Evolutionary conservation across 2,888 invertebrate genomes (phyloP), one percentile per base, ranked within the genome.

Genomic region (Oscheius sp.): DNA sequence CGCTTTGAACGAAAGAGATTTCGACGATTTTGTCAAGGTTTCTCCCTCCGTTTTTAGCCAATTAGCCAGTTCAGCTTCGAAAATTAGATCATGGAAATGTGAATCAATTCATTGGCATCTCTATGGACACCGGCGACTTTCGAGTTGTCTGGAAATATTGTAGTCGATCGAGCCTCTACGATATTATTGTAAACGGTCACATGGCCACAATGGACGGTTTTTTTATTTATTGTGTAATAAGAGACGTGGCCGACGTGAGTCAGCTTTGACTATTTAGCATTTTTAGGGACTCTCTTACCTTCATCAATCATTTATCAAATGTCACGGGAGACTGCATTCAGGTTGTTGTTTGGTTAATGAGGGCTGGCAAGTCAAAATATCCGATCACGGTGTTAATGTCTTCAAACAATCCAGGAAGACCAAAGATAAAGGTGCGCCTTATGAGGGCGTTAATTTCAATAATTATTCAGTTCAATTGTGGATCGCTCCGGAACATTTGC

Each of bases 71-170:
- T 65, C 37, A 83, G 76, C 45, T 85, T 64, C 67, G 83, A 8
- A 77, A 82, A 48, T 57, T 85, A 57, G 83, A 85, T n/a, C 80
- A 85, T 70, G 82, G 79, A 31, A 85, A 85, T 69, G 45, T 82
- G 10, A 84, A 85, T 71, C 75, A 78, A 37, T 86, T 85, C 55
- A 67, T 84, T 31, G 85, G 85, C 1, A 17, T 85, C 34, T 83
- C 81, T 25, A 73, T 83, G 31, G 85, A 85, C 48, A 78, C 71
- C 1, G 76, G 79, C 1, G 74, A 74, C 12, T 74, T 74, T 42
- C 23, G 80, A 34, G 69, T 82, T 1, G 69, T 84, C 8, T 84
- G 84, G 84, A 82, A 80, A 61, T 80, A 75, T 67, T 85, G 84
- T 66, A 73, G 72, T 57, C 57, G 84, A 12, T 34, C 34, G 20